Percentiles rank a stretch among this genome's conserved stretches.
phyloP scores from a whole-genome alignment of 1,140 invertebrate genomes.

The Panagrolaimus sp. region DNA sequence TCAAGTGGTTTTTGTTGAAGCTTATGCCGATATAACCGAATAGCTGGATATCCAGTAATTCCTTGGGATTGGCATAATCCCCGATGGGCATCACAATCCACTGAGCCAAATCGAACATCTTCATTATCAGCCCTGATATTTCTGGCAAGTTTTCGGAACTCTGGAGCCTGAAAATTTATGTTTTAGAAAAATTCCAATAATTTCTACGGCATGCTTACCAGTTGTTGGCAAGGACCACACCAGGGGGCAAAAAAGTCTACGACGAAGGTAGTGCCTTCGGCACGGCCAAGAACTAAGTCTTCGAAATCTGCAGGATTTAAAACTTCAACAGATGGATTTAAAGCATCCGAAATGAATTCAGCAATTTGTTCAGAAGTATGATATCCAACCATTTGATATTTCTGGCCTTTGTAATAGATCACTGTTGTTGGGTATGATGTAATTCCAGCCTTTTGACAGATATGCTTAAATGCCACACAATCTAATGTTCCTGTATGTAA shows the following conservation, averaged over 20 bases:
- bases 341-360: slow-evolving; percentile 68
- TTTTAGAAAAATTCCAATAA: too few relatives aligned
- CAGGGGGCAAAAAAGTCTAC: slow-evolving; percentile 71
- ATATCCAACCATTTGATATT: slow-evolving; percentile 66
- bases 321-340: slow-evolving; percentile 65
- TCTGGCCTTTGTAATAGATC: slow-evolving; percentile 65
- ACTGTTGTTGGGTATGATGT: slow-evolving; percentile 71
- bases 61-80: slow-evolving; percentile 63
- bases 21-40: slow-evolving; percentile 21
- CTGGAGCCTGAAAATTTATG: too few relatives aligned
- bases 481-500: slow-evolving; percentile 69
- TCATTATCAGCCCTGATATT: slow-evolving; percentile 32
- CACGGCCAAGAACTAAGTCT: slow-evolving; percentile 63
- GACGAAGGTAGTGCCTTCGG: slow-evolving; percentile 64
- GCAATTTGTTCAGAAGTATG: slow-evolving; percentile 66
- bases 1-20: slow-evolving; percentile 24
- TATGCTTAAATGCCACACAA: slow-evolving; percentile 65
- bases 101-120: slow-evolving; percentile 66
- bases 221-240: slow-evolving; percentile 70
- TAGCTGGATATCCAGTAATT: slow-evolving; percentile 18
- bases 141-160: slow-evolving; percentile 49
- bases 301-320: slow-evolving; percentile 66
- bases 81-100: slow-evolving; percentile 68
- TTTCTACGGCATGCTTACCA: slow-evolving; percentile 39
- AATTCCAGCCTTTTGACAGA: slow-evolving; percentile 67